Percentiles rank a stretch among this genome's conserved stretches.
Conservation (phyloP, 2,113 vertebrate genomes). For the Romanogobio albipinnatus region DNA sequence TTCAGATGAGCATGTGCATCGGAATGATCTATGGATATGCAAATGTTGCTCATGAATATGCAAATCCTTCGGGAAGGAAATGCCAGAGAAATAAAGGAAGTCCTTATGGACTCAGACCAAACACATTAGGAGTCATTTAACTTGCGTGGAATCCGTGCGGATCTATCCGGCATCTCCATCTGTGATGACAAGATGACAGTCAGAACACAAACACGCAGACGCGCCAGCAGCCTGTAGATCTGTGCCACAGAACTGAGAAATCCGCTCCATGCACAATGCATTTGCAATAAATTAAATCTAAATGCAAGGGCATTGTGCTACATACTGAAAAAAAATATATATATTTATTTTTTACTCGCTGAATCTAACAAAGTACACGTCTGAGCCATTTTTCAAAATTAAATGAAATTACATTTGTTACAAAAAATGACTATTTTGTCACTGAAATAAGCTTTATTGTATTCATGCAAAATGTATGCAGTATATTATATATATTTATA, state of each 20-base stretch:
- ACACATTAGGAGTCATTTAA: slow-evolving; percentile 23
- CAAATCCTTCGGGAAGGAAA: not conserved
- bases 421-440: too few species aligned
- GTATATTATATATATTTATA: too few species aligned
- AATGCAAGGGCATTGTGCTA: too few species aligned
- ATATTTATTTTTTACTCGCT: too few species aligned
- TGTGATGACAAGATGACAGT: slow-evolving; percentile 52
- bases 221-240: too few species aligned
- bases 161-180: not conserved
- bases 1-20: not conserved
- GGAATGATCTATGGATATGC: not conserved
- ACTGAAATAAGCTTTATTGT: too few species aligned
- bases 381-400: not conserved
- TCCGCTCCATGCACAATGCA: too few species aligned
- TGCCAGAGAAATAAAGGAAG: slow-evolving; percentile 20
- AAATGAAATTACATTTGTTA: not conserved
- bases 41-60: not conserved
- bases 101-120: not conserved
- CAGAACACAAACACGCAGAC: not conserved
- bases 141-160: not conserved
- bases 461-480: too few species aligned
- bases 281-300: too few species aligned
- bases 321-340: too few species aligned
- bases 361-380: not conserved
- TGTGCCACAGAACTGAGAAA: too few species aligned